Evolutionary conservation across 2,888 invertebrate genomes (phyloP), one percentile per base, ranked within the genome.

Genomic region (Heterodera filipjevi): DNA sequence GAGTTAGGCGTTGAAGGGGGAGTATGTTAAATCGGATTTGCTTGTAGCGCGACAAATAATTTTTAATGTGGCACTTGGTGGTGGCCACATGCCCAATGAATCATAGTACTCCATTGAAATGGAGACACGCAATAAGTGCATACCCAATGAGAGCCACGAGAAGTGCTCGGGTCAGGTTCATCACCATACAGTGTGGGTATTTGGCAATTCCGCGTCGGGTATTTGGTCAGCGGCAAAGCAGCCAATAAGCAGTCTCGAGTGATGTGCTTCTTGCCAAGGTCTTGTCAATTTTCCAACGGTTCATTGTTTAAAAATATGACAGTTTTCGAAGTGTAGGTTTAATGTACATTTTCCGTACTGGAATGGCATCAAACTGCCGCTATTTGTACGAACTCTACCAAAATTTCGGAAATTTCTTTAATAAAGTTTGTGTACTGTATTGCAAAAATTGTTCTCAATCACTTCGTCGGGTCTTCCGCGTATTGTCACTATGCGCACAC

Each of bases 281-380:
- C 33, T 72, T 74, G 14, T 77, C 71, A 49, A 77, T 77, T 6
- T 77, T 19, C 12, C 22, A 6, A 1, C 22, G 78, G 64, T 49
- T 49, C 75, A 73, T 71, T 5, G n/a, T n/a, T n/a, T n/a, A n/a
- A n/a, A n/a, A n/a, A n/a, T n/a, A n/a, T n/a, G n/a, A n/a, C n/a
- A n/a, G 22, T 78, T 77, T 35, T n/a, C 14, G 35, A 78, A 78
- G 30, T 77, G 78, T 22, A 78, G n/a, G 10, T 78, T 78, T 39
- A 78, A 53, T 14, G 46, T 53, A 64, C 78, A 78, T 14, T 3
- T 77, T 0, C 77, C 76, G 19, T 39, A 78, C n/a, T 78, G 39
- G 27, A 78, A 78, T n/a, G 53, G 75, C 19, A 78, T 27, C 12
- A 78, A 14, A 14, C 22, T 33, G 2, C 78, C 78, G 16, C 8